Percentiles rank a stretch among this genome's conserved stretches.
These are phyloP conservation scores for Gasterosteus nipponicus DNA, from an alignment of 2,113 vertebrate species.

Conservation along the genomic window DNA sequence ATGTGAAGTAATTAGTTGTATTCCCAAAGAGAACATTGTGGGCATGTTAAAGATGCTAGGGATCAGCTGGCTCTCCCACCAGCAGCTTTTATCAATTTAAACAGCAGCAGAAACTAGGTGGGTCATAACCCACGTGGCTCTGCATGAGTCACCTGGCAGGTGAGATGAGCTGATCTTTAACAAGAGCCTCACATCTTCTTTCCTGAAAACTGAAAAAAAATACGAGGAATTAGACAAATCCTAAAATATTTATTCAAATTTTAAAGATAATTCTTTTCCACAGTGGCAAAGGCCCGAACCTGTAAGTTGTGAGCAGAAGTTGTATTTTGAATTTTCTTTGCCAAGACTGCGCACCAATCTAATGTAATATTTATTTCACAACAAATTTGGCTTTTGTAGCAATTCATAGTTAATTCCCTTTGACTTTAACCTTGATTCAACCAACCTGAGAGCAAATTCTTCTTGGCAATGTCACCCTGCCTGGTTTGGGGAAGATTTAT, in stretches of 20 bases:
- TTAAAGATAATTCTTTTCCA: not conserved
- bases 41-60: slow-evolving; percentile 90
- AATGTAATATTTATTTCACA: not conserved
- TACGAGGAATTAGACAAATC: not conserved
- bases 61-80: slow-evolving; percentile 88
- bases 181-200: not conserved
- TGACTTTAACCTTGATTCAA: slow-evolving; percentile 28
- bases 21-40: slow-evolving; percentile 90
- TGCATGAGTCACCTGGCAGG: slow-evolving; percentile 83
- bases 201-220: not conserved
- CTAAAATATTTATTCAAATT: not conserved
- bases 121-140: slow-evolving; percentile 89
- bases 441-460: not conserved
- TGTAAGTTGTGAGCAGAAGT: not conserved
- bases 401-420: not conserved
- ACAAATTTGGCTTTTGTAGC: not conserved
- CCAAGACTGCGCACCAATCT: not conserved
- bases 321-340: not conserved
- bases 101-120: slow-evolving; percentile 86
- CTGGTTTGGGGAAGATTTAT: not conserved
- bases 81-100: slow-evolving; percentile 95
- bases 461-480: not conserved
- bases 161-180: slow-evolving; percentile 2
- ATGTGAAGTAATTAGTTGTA: slow-evolving; percentile 98
- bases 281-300: not conserved